Evolutionary conservation across 2,888 invertebrate species (phyloP).

Genomic region (Aphelenchoides bicaudatus): DNA sequence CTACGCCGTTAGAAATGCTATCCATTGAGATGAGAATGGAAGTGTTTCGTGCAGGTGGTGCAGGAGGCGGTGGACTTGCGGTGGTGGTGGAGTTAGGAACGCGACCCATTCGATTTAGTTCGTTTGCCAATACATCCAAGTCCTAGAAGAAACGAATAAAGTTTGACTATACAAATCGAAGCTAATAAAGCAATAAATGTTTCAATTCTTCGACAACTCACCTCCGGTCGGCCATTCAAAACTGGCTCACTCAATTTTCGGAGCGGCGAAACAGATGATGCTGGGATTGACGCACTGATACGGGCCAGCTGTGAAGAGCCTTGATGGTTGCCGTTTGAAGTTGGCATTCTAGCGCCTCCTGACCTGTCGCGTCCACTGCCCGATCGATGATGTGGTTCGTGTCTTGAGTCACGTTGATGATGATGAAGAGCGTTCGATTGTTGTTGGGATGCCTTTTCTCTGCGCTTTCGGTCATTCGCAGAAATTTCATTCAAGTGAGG

Average conservation of each 20-base stretch:
- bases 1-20: conserved; percentile 29
- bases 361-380: conserved; percentile 24
- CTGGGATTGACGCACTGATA: conserved; percentile 25
- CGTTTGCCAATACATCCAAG: conserved; percentile 80
- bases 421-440: conserved; percentile 13
- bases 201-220: conserved; percentile 15
- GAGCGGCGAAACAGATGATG: conserved; percentile 39
- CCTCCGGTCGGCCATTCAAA: conserved; percentile 52
- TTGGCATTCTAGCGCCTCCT: conserved; percentile 3
- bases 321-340: conserved; percentile 2
- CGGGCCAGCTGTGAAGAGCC: conserved; percentile 29
- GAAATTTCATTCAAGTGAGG: conserved; percentile 56
- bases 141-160: conserved; percentile 69
- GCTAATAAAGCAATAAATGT: neutral
- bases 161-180: conserved; percentile 1
- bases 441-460: conserved; percentile 31
- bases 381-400: conserved; percentile 11
- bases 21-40: conserved; percentile 42
- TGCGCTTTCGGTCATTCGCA: conserved; percentile 44
- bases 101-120: conserved; percentile 26
- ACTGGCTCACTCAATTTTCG: conserved; percentile 57
- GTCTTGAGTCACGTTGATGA: conserved; percentile 3
- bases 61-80: conserved; percentile 56
- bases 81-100: conserved; percentile 16
- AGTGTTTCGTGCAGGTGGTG: conserved; percentile 59